Conservation (phyloP, 64 coral and sea anemone genomes). For the Stichodactyla helianthus region DNA sequence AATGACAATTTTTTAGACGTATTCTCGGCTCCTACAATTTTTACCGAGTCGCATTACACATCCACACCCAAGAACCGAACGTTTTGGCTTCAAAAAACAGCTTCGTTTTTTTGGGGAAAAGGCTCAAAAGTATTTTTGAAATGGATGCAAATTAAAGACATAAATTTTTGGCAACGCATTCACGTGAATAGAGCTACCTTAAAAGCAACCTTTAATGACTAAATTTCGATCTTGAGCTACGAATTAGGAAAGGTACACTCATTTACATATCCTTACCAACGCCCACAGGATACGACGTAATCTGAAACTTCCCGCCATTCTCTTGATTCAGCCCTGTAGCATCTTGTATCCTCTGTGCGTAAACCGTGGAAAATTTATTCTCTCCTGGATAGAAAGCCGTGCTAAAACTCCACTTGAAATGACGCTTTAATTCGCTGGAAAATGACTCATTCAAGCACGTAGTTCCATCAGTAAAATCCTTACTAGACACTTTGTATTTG, state of each 20-base stretch:
- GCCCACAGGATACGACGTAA: slow-evolving; percentile 83
- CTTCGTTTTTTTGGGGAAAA: too few relatives aligned
- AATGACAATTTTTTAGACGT: too few relatives aligned
- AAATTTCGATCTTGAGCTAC: too few relatives aligned
- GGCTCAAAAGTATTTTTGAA: too few relatives aligned
- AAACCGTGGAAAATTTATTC: slow-evolving; percentile 82
- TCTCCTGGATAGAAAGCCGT: slow-evolving; percentile 98
- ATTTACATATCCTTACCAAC: slow-evolving; percentile 62
- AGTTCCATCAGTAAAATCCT: slow-evolving; percentile 76
- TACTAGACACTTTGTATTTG: slow-evolving; percentile 54
- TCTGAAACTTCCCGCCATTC: slow-evolving; percentile 99
- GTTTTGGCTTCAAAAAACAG: too few relatives aligned
- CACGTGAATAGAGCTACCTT: too few relatives aligned
- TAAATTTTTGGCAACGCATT: too few relatives aligned
- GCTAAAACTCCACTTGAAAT: slow-evolving; percentile 93
- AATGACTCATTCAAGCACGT: slow-evolving; percentile 97
- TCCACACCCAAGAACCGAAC: too few relatives aligned
- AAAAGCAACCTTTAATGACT: too few relatives aligned
- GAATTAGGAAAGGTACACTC: neutral
- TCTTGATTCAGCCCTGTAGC: slow-evolving; percentile 68
- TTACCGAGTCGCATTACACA: too few relatives aligned
- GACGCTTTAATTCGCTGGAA: slow-evolving; percentile 45
- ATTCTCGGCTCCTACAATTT: too few relatives aligned
- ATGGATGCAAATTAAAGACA: too few relatives aligned
- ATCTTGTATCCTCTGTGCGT: slow-evolving; percentile 67